These are phyloP conservation scores for Emesis furor DNA, from an alignment of 2,888 invertebrate genomes.

Conservation along the genomic window DNA sequence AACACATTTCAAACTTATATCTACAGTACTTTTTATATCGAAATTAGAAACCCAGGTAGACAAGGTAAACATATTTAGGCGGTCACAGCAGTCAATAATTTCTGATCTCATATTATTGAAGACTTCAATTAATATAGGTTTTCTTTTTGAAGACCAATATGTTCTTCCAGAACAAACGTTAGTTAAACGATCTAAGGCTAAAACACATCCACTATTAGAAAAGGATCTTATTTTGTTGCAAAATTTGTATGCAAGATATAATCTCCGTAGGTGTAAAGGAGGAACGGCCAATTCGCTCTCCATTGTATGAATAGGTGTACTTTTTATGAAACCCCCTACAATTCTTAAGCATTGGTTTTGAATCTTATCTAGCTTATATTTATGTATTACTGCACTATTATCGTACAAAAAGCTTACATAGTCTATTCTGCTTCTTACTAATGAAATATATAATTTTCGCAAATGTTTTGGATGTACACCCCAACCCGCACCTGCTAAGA, in stretches of 20 bases:
- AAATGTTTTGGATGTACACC: constrained; percentile 23
- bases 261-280: constrained; percentile 25
- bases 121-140: background rate
- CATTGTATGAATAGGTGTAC: constrained; percentile 26
- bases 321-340: constrained; percentile 30
- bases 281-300: constrained; percentile 18
- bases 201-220: background rate
- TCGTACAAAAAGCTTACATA: constrained; percentile 36
- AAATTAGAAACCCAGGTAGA: background rate
- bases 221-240: constrained; percentile 24
- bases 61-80: background rate
- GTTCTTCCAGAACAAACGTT: background rate
- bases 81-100: background rate
- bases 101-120: background rate
- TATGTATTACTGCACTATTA: constrained; percentile 34
- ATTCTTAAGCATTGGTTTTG: constrained; percentile 41
- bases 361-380: constrained; percentile 65
- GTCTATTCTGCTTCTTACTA: constrained; percentile 34
- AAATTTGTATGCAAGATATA: constrained; percentile 32
- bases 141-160: background rate
- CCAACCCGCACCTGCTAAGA: constrained; percentile 26
- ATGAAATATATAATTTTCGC: constrained; percentile 12
- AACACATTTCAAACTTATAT: background rate
- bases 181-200: background rate
- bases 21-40: background rate